Base-by-base conservation (phyloP, 2,797 vertebrate species). In the Ctenochaetus hawaiiensis region DNA sequence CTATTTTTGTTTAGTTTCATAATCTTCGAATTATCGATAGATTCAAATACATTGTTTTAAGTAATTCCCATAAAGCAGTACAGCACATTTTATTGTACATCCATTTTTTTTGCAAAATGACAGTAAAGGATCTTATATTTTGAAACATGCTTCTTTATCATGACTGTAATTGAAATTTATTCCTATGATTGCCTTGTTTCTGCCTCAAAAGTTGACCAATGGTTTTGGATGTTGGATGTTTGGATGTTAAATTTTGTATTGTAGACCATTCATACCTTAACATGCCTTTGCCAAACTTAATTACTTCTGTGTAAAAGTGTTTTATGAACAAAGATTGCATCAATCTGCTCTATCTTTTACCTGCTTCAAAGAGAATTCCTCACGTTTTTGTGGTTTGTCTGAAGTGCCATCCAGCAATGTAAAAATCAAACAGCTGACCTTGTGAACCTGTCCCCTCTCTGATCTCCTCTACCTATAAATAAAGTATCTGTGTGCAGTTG, bases 381-480 rank as follows among this genome's bases (percentile, higher is more conserved):
- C 16, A 18, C 4, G 0, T 74, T 67, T 80, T 72, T 78, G 77
- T 58, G 66, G 62, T 77, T 66, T 74, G 63, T 72, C 48, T 70
- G 60, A 71, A 67, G 73, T 80, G 60, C 77, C 78, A 80, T 75
- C 67, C 70, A 45, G 65, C 53, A 16, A 56, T 41, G 59, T 44
- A 54, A 79, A 80, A 78, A 80, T 70, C 66, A 88, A 86, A 80
- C 63, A 57, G 80, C 76, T 86, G 83, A 88, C 83, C 87, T 52
- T 12, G 1, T 86, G 83, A 88, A 72, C 87, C 52, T 43, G 8
- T 34, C 54, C 72, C 76, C 61, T 51, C 44, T 75, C 68, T 74
- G 80, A 89, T 86, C 86, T 83, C 51, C 59, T 86, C 63, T 74
- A 80, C 83, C 84, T 89, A 91, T 86, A 85, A 91, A 91, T 90